Conservation (phyloP, 2,797 vertebrate genomes). For the Argyrosomus regius region DNA sequence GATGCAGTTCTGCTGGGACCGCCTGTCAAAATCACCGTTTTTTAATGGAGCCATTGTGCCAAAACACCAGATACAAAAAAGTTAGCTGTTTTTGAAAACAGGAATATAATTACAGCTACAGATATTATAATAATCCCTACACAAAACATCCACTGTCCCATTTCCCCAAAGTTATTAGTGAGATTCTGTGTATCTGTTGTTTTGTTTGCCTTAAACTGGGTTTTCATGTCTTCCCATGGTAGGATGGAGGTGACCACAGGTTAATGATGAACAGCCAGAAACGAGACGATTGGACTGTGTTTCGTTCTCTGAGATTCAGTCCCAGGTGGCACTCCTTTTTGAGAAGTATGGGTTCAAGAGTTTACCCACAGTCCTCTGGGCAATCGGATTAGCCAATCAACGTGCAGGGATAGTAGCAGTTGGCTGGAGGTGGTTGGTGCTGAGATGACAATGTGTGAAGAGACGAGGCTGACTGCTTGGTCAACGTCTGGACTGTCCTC, state of each 20-base stretch:
- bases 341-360: conserved; percentile 78
- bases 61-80: conserved; percentile 61
- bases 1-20: conserved; percentile 68
- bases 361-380: conserved; percentile 78
- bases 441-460: conserved; percentile 50
- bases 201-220: conserved; percentile 72
- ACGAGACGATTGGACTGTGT: conserved; percentile 50
- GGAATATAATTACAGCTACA: conserved; percentile 69
- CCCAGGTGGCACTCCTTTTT: conserved; percentile 74
- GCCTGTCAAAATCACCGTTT: conserved; percentile 70
- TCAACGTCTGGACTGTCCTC: conserved; percentile 48
- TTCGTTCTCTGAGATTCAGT: conserved; percentile 59
- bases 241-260: conserved; percentile 71
- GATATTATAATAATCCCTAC: conserved; percentile 69
- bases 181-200: conserved; percentile 67
- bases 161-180: conserved; percentile 74
- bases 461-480: conserved; percentile 40
- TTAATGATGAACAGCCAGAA: conserved; percentile 80
- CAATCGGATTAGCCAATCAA: conserved; percentile 62
- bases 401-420: conserved; percentile 41
- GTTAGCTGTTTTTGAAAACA: conserved; percentile 58
- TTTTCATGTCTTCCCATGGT: conserved; percentile 75
- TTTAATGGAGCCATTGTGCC: conserved; percentile 58
- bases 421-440: conserved; percentile 48
- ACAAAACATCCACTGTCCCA: conserved; percentile 58